Conservation (phyloP, 2,113 vertebrate species). For the Chroicocephalus ridibundus region DNA sequence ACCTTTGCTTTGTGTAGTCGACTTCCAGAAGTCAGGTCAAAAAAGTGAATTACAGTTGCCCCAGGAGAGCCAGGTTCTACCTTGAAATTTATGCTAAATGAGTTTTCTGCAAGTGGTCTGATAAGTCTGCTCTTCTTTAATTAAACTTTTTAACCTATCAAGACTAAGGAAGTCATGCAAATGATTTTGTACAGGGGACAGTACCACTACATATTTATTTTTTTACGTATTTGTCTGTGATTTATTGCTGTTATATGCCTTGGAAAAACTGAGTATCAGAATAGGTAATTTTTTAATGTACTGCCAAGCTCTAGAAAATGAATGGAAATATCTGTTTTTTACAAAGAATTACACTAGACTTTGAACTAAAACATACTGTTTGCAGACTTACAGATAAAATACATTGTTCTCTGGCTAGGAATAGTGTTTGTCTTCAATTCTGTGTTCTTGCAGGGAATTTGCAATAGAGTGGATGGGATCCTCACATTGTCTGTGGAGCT, state of each 20-base stretch:
- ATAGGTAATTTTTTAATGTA: not conserved
- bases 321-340: not conserved
- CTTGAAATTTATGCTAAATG: not conserved
- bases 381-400: not conserved
- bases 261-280: not conserved
- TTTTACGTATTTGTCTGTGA: not conserved
- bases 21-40: not conserved
- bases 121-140: not conserved
- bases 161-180: not conserved
- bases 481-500: not conserved
- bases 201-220: not conserved
- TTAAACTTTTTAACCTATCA: not conserved
- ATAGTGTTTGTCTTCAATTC: not conserved
- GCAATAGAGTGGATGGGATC: not conserved
- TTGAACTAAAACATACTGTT: not conserved
- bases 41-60: not conserved
- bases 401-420: not conserved
- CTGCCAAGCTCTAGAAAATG: not conserved
- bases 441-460: not conserved
- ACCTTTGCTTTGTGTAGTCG: not conserved
- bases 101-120: not conserved
- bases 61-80: not conserved
- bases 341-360: not conserved
- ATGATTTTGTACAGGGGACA: not conserved
- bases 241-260: not conserved